These are phyloP conservation scores for Taurulus bubalis DNA, from an alignment of 2,113 vertebrate genomes.

Conservation along the genomic window DNA sequence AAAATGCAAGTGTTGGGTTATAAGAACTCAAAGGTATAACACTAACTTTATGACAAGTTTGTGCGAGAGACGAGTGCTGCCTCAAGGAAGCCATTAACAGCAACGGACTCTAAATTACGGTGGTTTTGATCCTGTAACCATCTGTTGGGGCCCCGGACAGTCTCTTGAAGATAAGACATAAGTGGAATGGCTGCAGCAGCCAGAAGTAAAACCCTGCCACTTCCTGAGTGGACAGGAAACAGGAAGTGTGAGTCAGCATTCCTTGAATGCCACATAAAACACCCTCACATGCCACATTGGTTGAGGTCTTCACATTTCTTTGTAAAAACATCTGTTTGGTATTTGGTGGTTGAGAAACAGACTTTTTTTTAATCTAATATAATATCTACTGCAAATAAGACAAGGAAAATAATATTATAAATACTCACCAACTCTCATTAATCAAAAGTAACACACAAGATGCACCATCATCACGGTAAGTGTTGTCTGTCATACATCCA, in stretches of 20 bases:
- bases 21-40: neutral
- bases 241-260: slow-evolving; percentile 83
- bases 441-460: neutral
- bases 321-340: neutral
- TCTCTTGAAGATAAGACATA: slow-evolving; percentile 73
- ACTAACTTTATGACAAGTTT: neutral
- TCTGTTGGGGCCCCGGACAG: slow-evolving; percentile 51
- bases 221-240: slow-evolving; percentile 81
- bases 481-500: neutral
- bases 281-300: neutral
- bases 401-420: neutral
- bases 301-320: neutral
- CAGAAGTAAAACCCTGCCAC: slow-evolving; percentile 67
- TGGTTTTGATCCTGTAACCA: slow-evolving; percentile 21
- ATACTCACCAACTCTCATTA: neutral
- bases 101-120: slow-evolving; percentile 30
- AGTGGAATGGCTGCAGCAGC: slow-evolving; percentile 52
- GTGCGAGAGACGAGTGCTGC: neutral
- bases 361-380: neutral
- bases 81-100: slow-evolving; percentile 52
- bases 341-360: neutral
- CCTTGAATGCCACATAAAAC: slow-evolving; percentile 63
- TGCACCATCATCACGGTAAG: neutral
- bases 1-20: neutral
- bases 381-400: neutral